phyloP scores from a whole-genome alignment of 2,113 vertebrate genomes.

The Aramus guarauna region DNA sequence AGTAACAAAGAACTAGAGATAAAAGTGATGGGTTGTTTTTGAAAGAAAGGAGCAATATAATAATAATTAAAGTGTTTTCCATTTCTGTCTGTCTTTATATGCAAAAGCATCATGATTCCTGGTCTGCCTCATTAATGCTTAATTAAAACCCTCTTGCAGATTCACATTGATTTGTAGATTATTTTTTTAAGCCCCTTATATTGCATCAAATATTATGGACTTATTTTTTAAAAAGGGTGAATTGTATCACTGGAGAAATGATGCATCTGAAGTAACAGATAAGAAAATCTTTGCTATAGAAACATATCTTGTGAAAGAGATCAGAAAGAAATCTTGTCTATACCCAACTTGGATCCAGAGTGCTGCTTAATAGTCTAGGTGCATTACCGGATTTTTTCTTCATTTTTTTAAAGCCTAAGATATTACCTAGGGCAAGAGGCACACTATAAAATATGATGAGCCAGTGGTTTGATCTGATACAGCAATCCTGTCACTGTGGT shows the following conservation, averaged over 20 bases:
- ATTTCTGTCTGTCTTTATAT: background rate
- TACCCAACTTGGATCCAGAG: accelerated
- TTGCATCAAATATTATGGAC: background rate
- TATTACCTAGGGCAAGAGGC: background rate
- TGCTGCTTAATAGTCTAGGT: background rate
- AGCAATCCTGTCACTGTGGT: background rate
- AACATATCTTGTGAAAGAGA: background rate
- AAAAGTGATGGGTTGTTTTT: background rate
- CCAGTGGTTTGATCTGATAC: background rate
- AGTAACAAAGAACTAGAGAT: background rate
- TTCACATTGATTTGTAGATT: background rate
- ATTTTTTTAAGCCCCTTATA: background rate
- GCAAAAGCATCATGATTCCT: background rate
- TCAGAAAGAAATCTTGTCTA: background rate
- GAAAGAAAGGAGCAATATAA: background rate
- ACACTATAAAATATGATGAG: background rate
- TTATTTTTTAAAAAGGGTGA: background rate
- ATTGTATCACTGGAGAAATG: background rate
- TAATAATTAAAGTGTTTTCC: background rate
- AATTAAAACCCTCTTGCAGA: background rate
- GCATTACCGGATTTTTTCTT: background rate
- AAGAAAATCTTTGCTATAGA: background rate
- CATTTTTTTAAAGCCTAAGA: background rate
- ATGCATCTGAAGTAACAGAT: background rate
- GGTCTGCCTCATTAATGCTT: background rate